A percentile compares a stretch with the other conserved stretches of the same genome.
Evolutionary conservation across 2,797 vertebrate genomes (phyloP).

Genomic region (Acrossocheilus wenchowensis): DNA sequence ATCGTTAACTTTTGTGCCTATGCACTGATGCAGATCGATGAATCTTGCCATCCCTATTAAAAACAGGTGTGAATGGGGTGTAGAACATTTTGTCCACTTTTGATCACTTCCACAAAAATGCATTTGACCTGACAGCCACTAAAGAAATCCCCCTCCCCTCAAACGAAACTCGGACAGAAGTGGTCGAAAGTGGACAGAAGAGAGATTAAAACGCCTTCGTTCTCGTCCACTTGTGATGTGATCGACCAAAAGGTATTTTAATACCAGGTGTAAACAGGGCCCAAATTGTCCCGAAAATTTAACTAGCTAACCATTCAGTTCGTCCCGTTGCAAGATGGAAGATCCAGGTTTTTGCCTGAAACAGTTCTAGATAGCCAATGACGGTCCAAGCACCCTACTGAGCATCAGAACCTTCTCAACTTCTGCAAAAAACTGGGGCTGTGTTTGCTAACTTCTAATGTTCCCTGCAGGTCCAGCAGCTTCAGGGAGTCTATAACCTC

Average conservation of each 20-base stretch:
- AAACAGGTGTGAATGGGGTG: not conserved
- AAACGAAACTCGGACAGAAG: not conserved
- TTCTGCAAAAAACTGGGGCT: not conserved
- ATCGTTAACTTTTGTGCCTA: no score
- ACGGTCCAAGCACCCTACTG: not conserved
- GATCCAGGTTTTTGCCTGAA: not conserved
- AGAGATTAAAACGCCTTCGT: not conserved
- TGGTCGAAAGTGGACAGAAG: not conserved
- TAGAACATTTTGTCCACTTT: not conserved
- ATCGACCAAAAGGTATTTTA: not conserved
- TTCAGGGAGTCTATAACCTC: conserved; percentile 95
- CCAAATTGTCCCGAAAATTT: not conserved
- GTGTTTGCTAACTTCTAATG: not conserved
- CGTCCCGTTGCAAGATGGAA: not conserved
- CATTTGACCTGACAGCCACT: not conserved
- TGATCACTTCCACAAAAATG: not conserved
- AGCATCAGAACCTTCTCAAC: not conserved
- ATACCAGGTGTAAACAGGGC: not conserved
- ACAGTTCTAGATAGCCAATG: no score
- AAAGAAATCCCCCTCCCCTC: not conserved
- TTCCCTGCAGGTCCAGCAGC: conserved; percentile 89
- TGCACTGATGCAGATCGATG: no score
- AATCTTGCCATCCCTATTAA: no score
- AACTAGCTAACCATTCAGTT: not conserved
- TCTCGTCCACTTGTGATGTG: not conserved